These are phyloP conservation scores for human (Homo sapiens) DNA, from an alignment of 2,113 vertebrate genomes.

Conservation along the genomic window DNA sequence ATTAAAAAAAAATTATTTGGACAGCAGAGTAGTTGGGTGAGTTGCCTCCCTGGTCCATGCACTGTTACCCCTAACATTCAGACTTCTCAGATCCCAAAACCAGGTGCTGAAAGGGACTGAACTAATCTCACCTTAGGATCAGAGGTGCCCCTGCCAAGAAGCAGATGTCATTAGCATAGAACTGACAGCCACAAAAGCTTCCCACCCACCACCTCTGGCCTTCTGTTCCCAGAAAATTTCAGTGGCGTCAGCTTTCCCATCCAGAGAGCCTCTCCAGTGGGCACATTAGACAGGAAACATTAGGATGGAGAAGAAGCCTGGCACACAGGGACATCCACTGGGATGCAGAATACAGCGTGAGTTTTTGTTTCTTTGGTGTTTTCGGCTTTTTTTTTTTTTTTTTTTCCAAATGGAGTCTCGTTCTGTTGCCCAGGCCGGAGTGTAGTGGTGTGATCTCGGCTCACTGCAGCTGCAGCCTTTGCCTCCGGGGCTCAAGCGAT, in stretches of 20 bases:
- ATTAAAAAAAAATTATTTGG: slow-evolving; percentile 28
- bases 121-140: neutral
- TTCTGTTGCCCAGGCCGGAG: too few species aligned
- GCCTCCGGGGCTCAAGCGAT: too few species aligned
- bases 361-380: too few species aligned
- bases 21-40: neutral
- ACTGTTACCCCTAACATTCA: neutral
- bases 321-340: neutral
- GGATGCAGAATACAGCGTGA: accelerated
- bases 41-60: neutral
- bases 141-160: neutral
- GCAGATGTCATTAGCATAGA: neutral
- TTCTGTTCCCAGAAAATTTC: neutral
- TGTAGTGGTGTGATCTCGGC: too few species aligned
- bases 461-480: too few species aligned
- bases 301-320: neutral
- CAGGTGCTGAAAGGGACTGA: neutral
- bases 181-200: neutral
- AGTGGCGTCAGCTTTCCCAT: neutral
- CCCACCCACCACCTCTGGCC: neutral
- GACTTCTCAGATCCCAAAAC: neutral
- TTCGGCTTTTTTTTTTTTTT: too few species aligned
- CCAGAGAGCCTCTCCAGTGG: neutral
- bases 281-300: neutral
- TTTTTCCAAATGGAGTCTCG: too few species aligned